Conservation (phyloP, 2,888 invertebrate species). For the Melanostoma scalare region DNA sequence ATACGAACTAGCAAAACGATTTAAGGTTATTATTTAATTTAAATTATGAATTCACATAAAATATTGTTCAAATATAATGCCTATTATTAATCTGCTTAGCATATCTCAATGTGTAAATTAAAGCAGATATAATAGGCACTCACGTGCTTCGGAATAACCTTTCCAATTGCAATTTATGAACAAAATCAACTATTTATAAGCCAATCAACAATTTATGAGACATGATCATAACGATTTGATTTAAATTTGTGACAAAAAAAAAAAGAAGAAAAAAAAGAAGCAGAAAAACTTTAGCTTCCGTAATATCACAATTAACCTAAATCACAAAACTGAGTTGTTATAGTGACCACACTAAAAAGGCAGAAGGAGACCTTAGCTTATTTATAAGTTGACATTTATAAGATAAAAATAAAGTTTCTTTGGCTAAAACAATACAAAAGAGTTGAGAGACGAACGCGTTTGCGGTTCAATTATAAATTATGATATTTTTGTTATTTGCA, state of each 20-base stretch:
- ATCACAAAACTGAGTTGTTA: not conserved
- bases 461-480: constrained; percentile 25
- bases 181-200: constrained; percentile 2
- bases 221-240: constrained; percentile 1
- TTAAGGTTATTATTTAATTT: not conserved
- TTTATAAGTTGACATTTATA: constrained; percentile 21
- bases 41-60: not conserved
- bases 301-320: constrained; percentile 25
- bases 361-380: constrained; percentile 18
- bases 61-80: not conserved
- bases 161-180: constrained; percentile 21
- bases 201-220: constrained; percentile 33
- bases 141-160: constrained; percentile 1
- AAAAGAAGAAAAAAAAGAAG: no score
- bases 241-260: constrained; percentile 10
- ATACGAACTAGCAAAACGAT: not conserved
- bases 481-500: constrained; percentile 10
- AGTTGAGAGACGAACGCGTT: constrained; percentile 32
- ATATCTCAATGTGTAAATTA: not conserved
- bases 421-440: constrained; percentile 18
- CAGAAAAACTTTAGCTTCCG: constrained; percentile 5
- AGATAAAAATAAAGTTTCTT: not conserved
- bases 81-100: constrained; percentile 11
- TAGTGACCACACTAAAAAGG: not conserved
- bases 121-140: not conserved